Evolutionary conservation across 2,888 invertebrate genomes (phyloP).

Genomic region (Eulithis testata): DNA sequence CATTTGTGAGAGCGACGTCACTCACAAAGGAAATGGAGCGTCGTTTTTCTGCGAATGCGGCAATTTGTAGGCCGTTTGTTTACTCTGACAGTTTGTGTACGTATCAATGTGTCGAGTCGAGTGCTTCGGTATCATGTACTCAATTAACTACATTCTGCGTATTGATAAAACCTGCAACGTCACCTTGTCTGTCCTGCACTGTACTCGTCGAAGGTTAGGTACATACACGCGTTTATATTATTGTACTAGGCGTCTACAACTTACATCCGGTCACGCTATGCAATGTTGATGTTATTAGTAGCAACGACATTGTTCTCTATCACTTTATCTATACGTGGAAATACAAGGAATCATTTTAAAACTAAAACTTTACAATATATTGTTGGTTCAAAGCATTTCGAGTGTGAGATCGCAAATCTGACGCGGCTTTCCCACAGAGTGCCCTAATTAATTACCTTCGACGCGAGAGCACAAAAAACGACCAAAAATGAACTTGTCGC

Average conservation of each 20-base stretch:
- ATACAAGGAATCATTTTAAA: too few species aligned
- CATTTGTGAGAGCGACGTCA: slow-evolving; percentile 3
- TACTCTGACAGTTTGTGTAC: neutral
- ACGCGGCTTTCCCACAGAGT: slow-evolving; percentile 58
- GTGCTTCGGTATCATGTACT: neutral
- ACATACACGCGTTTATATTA: neutral
- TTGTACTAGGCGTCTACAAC: neutral
- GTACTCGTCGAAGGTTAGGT: neutral
- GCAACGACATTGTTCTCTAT: neutral
- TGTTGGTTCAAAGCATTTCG: slow-evolving; percentile 11
- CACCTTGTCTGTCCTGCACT: neutral
- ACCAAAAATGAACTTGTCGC: slow-evolving; percentile 61
- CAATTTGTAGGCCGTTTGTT: slow-evolving; percentile 15
- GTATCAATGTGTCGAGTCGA: too few species aligned
- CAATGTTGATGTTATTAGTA: neutral
- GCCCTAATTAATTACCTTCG: slow-evolving; percentile 78
- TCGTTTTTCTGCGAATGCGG: slow-evolving; percentile 10
- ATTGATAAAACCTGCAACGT: neutral
- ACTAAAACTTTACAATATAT: too few species aligned
- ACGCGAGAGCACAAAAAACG: slow-evolving; percentile 69
- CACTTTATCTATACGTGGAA: too few species aligned
- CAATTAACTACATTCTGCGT: neutral
- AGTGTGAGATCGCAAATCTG: slow-evolving; percentile 54
- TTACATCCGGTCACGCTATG: slow-evolving; percentile 1
- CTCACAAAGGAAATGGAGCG: neutral